These are phyloP conservation scores for Chaenodraco wilsoni DNA, from an alignment of 2,797 vertebrate genomes.

Conservation along the genomic window DNA sequence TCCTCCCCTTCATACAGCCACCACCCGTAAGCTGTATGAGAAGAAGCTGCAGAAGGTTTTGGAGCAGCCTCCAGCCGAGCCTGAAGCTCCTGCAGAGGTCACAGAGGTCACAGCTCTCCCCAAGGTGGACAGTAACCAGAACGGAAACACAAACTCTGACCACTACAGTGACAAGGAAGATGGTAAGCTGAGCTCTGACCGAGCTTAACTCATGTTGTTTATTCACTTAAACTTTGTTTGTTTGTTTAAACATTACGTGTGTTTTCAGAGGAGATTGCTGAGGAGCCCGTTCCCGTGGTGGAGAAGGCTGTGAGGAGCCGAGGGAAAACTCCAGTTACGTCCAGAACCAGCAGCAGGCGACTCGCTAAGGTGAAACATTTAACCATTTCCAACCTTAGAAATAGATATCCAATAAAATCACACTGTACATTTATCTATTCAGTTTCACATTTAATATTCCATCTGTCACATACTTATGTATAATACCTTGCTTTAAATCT, in stretches of 20 bases:
- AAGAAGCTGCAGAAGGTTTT: slow-evolving; percentile 91
- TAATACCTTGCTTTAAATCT: no score
- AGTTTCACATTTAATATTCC: no score
- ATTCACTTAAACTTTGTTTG: background rate
- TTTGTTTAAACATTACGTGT: background rate
- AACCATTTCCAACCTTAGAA: accelerated
- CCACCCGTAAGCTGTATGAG: slow-evolving; percentile 92
- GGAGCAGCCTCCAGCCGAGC: slow-evolving; percentile 83
- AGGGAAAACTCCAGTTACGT: slow-evolving; percentile 84
- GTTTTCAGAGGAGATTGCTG: slow-evolving; percentile 68
- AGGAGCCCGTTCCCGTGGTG: slow-evolving; percentile 84
- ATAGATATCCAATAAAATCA: background rate
- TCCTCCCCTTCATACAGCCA: slow-evolving; percentile 72
- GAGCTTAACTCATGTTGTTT: background rate
- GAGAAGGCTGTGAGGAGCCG: slow-evolving; percentile 89
- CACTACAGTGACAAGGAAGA: slow-evolving; percentile 95
- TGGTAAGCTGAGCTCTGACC: slow-evolving; percentile 81
- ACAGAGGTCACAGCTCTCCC: slow-evolving; percentile 78
- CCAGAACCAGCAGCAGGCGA: slow-evolving; percentile 88
- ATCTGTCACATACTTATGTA: no score
- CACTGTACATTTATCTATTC: no score
- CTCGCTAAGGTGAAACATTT: slow-evolving; percentile 85
- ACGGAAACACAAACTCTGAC: slow-evolving; percentile 92
- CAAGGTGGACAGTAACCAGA: slow-evolving; percentile 87
- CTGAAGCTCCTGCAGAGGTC: slow-evolving; percentile 62